Evolutionary conservation across 2,113 vertebrate genomes (phyloP).

Genomic region (Chlamydotis undulata): DNA sequence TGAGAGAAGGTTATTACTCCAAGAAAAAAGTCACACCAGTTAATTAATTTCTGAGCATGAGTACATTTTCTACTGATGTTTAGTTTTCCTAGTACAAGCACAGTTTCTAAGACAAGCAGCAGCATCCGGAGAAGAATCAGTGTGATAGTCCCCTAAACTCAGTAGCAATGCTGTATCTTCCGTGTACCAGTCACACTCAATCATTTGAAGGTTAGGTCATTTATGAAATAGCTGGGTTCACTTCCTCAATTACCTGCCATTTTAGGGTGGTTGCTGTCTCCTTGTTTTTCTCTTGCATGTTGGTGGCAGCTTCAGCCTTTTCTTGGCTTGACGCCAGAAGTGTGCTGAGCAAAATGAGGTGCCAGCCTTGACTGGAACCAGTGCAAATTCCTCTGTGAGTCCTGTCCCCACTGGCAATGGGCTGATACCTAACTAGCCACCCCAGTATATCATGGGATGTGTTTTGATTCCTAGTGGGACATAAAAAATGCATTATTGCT

Average conservation of each 20-base stretch:
- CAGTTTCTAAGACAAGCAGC: not conserved
- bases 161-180: not conserved
- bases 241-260: not conserved
- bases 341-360: not conserved
- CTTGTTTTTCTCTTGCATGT: not conserved
- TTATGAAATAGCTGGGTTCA: not conserved
- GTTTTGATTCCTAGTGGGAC: not conserved
- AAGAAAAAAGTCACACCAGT: not conserved
- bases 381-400: not conserved
- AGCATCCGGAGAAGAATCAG: not conserved
- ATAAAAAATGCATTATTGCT: not conserved
- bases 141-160: not conserved
- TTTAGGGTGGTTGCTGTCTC: not conserved
- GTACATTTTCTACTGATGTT: not conserved
- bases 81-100: not conserved
- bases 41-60: not conserved
- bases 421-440: not conserved
- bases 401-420: not conserved
- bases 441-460: rapidly evolving
- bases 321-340: not conserved
- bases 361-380: not conserved
- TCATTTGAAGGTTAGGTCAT: not conserved
- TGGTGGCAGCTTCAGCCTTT: not conserved
- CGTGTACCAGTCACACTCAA: not conserved
- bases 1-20: not conserved